phyloP scores from a whole-genome alignment of 1,140 invertebrate species.

The Spodoptera litura region DNA sequence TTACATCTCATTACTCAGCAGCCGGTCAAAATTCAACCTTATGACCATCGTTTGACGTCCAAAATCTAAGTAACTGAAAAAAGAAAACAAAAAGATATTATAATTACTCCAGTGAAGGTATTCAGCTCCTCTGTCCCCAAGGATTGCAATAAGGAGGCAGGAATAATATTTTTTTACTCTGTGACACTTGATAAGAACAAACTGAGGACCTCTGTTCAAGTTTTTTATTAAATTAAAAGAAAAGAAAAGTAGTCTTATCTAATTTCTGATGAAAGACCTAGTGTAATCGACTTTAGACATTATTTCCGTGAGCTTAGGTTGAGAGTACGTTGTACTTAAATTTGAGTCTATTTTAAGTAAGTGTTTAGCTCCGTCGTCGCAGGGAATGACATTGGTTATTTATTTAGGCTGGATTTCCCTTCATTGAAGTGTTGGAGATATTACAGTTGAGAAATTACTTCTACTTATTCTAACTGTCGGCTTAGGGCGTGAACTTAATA shows the following conservation, averaged over 20 bases:
- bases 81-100: not conserved
- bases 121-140: not conserved
- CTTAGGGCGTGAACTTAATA: too few relatives aligned
- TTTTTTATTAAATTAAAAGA: constrained; percentile 25
- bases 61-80: not conserved
- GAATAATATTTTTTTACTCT: constrained; percentile 12
- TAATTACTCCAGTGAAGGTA: not conserved
- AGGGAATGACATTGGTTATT: not conserved
- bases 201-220: not conserved
- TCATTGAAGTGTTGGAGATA: too few relatives aligned
- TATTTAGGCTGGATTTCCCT: too few relatives aligned
- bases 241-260: not conserved
- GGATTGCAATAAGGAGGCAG: not conserved
- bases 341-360: too few relatives aligned
- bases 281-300: too few relatives aligned
- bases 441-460: too few relatives aligned
- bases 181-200: constrained; percentile 1
- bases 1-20: too few relatives aligned
- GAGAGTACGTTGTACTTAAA: too few relatives aligned
- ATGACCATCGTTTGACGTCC: too few relatives aligned
- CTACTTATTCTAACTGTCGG: too few relatives aligned
- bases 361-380: not conserved
- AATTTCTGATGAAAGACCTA: not conserved
- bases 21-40: too few relatives aligned
- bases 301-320: too few relatives aligned